Evolutionary conservation across 2,113 vertebrate genomes (phyloP).

Genomic region (Sebastes fasciatus): DNA sequence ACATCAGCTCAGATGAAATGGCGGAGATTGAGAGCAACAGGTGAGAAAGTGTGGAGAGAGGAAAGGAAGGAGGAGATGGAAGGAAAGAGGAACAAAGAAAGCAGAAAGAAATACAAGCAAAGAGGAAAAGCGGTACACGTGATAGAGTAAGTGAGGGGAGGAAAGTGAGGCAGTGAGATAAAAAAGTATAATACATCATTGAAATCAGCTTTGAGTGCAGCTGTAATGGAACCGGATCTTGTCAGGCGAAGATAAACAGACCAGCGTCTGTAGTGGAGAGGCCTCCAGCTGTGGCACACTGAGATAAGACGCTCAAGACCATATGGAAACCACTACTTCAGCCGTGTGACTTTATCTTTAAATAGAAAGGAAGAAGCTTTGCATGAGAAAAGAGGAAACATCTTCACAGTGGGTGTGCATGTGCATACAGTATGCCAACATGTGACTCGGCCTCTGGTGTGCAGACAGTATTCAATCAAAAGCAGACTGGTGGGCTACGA

Average conservation of each 20-base stretch:
- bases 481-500: not conserved
- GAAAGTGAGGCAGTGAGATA: constrained; percentile 80
- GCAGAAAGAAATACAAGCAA: constrained; percentile 28
- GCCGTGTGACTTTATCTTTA: not conserved
- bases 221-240: constrained; percentile 24
- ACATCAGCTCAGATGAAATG: constrained; percentile 94
- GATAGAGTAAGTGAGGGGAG: constrained; percentile 61
- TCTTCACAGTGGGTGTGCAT: not conserved
- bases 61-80: not conserved
- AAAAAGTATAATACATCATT: constrained; percentile 79
- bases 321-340: constrained; percentile 18
- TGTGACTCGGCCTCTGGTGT: not conserved
- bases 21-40: constrained; percentile 63
- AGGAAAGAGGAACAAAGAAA: not conserved
- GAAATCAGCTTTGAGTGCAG: constrained; percentile 84
- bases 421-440: not conserved
- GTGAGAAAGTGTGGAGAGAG: constrained; percentile 26
- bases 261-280: not conserved
- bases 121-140: constrained; percentile 64
- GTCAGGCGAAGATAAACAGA: constrained; percentile 24
- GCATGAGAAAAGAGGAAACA: not conserved
- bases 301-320: not conserved
- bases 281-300: constrained; percentile 20
- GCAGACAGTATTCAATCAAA: not conserved
- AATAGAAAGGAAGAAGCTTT: not conserved